Evolutionary conservation across 1,140 invertebrate species (phyloP), one percentile per base, ranked within the genome.

Genomic region (Acromyrmex charruanus): DNA sequence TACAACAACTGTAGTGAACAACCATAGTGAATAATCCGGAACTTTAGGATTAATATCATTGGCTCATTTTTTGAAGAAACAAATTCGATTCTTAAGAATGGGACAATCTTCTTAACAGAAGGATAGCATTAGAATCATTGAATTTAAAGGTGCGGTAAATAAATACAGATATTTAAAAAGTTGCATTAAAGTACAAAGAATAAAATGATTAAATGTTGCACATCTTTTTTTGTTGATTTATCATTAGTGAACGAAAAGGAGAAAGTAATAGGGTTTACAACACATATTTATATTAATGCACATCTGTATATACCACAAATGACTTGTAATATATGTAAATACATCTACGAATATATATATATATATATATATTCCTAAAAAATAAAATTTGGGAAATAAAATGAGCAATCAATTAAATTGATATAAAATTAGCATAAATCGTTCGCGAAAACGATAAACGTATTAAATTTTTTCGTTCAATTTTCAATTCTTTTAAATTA

Each of bases 21-120:
- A 82, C 18, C 55, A 58, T 61, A 39, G 39, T 39, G 49, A 25
- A 39, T 9, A 39, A 39, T 7, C 14, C 35, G 80, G 44, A 39
- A 58, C 51, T 74, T 16, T 69, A n/a, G 21, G 58, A 58, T 82
- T 68, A 49, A 82, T 51, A 44, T 82, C 68, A 74, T n/a, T 49
- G 35, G 39, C 12, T 74, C 21, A 18, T n/a, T 9, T n/a, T 9
- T 81, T 21, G 61, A 44, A 61, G 55, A 49, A 14, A 68, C 18
- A 72, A 72, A 58, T 44, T 21, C 58, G 10, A 44, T 82, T 82
- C 4, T 44, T 72, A 72, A 58, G 16, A 44, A 59, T 55, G 25
- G 25, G 25, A 59, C 18, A 59, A 59, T 81, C 31, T 81, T 81
- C 51, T 71, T 71, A 58, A 71, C 12, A 59, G n/a, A 72, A 44